Evolutionary conservation across 2,797 vertebrate genomes (phyloP).

Genomic region (Steatocranus sp.): DNA sequence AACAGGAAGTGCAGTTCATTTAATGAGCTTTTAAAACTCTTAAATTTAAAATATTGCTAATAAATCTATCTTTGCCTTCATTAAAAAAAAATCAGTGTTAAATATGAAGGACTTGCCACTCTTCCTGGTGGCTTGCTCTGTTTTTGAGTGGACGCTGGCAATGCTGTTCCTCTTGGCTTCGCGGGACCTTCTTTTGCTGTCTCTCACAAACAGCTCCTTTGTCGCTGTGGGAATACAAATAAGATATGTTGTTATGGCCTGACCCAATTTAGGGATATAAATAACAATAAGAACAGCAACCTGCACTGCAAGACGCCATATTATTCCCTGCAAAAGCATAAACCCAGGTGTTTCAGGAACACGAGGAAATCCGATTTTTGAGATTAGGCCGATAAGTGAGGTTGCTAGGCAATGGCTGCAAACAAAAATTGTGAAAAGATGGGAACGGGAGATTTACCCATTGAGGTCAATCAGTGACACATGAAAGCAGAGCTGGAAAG

Average conservation of each 20-base stretch:
- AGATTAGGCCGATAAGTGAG: background rate
- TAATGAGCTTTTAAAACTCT: background rate
- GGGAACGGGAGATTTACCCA: background rate
- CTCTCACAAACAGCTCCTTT: constrained; percentile 43
- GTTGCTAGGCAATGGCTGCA: constrained; percentile 63
- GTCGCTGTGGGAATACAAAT: constrained; percentile 70
- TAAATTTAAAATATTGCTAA: fast-evolving
- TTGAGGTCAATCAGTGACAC: background rate
- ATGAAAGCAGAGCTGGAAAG: background rate
- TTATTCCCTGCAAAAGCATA: constrained; percentile 40
- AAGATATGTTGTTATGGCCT: constrained; percentile 69
- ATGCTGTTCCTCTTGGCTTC: constrained; percentile 64
- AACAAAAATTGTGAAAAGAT: background rate
- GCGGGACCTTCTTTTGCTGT: constrained; percentile 54
- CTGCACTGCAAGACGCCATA: constrained; percentile 18
- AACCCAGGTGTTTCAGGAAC: constrained; percentile 37
- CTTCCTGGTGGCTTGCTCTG: constrained; percentile 4
- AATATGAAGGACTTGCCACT: constrained; percentile 51
- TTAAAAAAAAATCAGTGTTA: background rate
- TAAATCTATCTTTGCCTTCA: background rate
- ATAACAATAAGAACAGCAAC: constrained; percentile 67
- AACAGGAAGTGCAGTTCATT: background rate
- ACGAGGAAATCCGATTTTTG: background rate
- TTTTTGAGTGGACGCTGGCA: constrained; percentile 35
- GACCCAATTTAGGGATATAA: constrained; percentile 72